Base-by-base conservation (phyloP, 2,888 invertebrate genomes). In the Cynaeus angustus region DNA sequence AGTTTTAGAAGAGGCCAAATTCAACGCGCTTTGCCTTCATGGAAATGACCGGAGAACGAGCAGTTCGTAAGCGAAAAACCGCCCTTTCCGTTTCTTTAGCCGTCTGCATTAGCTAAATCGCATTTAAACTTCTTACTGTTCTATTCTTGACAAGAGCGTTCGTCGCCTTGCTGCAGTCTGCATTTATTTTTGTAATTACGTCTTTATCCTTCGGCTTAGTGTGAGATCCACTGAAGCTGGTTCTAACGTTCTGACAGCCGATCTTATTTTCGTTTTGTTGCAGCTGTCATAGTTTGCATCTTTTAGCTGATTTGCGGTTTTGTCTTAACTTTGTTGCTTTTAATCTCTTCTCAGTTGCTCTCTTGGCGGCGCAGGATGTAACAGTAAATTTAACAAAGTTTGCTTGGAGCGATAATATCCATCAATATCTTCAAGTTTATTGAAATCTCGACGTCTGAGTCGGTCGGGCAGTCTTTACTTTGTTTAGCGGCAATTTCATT, bases 351-450 rank as follows among this genome's bases (percentile, higher is more conserved):
- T 10, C 21, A 8, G 12, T n/a, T n/a, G 45, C 10, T 26, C 41
- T n/a, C 16, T 41, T 7, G 26, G 13, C 21, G 28, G 10, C 28
- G 14, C 13, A 6, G 33, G 12, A 50, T 33, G 33, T 14, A 50
- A 28, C 50, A 50, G 28, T 28, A 14, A 53, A 53, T 41, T 46
- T 21, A 10, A 21, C 53, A 43, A 56, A 58, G 56, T 59, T 59
- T 46, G 41, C 59, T 13, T 3, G n/a, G 53, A 46, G 61, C 70
- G 70, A 70, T 66, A 70, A 66, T 70, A 61, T 45, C 58, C 66
- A 61, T 70, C 70, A 61, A 70, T 70, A 66, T 70, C 66, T 59
- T 59, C 59, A 53, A 61, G 66, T 70, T 70, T 70, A 70, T 70
- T 70, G 70, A 70, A 70, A 70, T 70, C 70, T 53, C 53, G 37